These are phyloP conservation scores for Natrix natrix DNA, from an alignment of 2,797 vertebrate species.

Conservation along the genomic window DNA sequence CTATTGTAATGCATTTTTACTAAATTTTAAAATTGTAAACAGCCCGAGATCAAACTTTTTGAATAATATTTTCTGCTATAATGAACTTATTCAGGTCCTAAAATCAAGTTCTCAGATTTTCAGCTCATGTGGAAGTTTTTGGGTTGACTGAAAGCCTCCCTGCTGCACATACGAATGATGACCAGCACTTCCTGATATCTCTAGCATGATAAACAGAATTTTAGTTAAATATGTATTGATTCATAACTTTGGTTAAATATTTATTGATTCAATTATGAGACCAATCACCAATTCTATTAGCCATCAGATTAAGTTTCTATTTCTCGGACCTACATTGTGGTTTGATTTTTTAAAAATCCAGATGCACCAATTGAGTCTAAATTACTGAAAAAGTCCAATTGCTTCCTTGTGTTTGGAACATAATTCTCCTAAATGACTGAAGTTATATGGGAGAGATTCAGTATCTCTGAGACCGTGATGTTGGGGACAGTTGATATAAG, in stretches of 20 bases:
- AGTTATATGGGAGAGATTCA: not conserved
- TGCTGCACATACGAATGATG: not conserved
- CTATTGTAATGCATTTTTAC: not conserved
- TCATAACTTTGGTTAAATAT: not conserved
- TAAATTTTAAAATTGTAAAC: not conserved
- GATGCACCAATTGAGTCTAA: not conserved
- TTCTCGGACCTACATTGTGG: not conserved
- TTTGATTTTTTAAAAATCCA: not conserved
- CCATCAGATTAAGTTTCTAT: not conserved
- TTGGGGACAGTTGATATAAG: not conserved
- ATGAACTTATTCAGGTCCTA: not conserved
- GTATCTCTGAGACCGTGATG: not conserved
- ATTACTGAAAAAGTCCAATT: not conserved
- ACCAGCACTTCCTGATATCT: not conserved
- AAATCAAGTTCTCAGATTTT: not conserved
- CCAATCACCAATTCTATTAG: not conserved
- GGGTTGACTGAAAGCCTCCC: not conserved
- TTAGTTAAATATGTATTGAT: not conserved
- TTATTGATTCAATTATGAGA: not conserved
- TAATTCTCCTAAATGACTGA: not conserved
- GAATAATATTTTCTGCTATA: not conserved
- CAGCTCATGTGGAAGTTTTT: not conserved
- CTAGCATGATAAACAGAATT: not conserved
- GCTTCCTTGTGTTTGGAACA: not conserved
- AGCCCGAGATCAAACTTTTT: not conserved